A percentile compares a stretch with the other conserved stretches of the same genome.
Conservation (phyloP, 2,113 vertebrate species). For the Danionella cerebrum region DNA sequence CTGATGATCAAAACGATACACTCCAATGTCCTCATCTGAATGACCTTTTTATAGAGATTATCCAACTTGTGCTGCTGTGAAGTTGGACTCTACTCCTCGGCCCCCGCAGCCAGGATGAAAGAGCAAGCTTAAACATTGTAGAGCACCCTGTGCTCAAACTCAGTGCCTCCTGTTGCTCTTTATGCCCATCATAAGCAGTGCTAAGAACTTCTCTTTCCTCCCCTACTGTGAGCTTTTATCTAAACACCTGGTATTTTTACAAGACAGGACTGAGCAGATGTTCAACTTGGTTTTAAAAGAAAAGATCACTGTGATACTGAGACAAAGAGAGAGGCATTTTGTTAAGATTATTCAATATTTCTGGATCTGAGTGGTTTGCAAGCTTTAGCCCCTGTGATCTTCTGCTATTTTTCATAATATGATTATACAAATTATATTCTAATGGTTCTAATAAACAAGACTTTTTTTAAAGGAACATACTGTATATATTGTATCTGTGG, state of each 20-base stretch:
- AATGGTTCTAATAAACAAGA: too few species aligned
- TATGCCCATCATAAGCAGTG: neutral
- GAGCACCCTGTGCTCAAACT: neutral
- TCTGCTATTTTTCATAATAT: too few species aligned
- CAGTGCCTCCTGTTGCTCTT: neutral
- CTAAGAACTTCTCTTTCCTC: conserved; percentile 1
- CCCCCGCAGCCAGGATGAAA: conserved; percentile 29
- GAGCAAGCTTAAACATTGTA: conserved; percentile 15
- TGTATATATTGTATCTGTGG: too few species aligned
- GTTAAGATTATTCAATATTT: neutral
- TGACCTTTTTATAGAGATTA: conserved; percentile 21
- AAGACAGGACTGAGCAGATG: conserved; percentile 2
- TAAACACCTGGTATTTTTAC: neutral
- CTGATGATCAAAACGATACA: conserved; percentile 3
- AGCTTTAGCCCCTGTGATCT: too few species aligned
- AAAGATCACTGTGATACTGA: neutral
- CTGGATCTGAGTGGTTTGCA: too few species aligned
- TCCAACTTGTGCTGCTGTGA: neutral
- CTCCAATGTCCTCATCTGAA: neutral
- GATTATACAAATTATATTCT: too few species aligned
- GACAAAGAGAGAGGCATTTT: neutral
- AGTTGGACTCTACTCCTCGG: conserved; percentile 17
- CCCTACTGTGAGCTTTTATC: neutral
- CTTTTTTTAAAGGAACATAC: too few species aligned
- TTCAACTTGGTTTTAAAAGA: neutral